phyloP scores from a whole-genome alignment of 1,140 invertebrate species.

The Mamestra configurata region DNA sequence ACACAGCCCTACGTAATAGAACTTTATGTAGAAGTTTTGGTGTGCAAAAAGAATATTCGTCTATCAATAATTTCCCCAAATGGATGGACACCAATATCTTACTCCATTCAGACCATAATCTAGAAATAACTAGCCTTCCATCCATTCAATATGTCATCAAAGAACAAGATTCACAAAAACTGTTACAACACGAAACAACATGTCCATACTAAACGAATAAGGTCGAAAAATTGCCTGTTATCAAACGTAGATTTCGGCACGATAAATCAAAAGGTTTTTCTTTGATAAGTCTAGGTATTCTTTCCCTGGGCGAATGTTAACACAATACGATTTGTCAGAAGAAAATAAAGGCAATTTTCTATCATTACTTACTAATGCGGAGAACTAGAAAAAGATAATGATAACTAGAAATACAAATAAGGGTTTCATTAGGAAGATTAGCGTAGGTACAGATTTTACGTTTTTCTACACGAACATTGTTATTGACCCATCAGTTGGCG shows the following conservation, averaged over 20 bases:
- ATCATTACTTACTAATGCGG: neutral
- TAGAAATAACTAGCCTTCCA: neutral
- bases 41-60: neutral
- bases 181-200: neutral
- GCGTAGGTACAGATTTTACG: no score
- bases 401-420: neutral
- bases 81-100: neutral
- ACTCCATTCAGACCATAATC: neutral
- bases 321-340: neutral
- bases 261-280: slow-evolving; percentile 35
- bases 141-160: neutral
- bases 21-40: no score
- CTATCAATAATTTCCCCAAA: neutral
- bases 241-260: slow-evolving; percentile 3
- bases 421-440: neutral
- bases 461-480: no score
- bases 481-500: no score
- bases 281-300: neutral
- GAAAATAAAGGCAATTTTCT: neutral
- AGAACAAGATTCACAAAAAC: neutral
- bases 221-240: slow-evolving; percentile 10
- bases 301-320: neutral
- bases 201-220: neutral
- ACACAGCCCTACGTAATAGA: no score
- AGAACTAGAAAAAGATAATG: neutral